Evolutionary conservation across 2,888 invertebrate genomes (phyloP).

Genomic region (Epirrita christyi): DNA sequence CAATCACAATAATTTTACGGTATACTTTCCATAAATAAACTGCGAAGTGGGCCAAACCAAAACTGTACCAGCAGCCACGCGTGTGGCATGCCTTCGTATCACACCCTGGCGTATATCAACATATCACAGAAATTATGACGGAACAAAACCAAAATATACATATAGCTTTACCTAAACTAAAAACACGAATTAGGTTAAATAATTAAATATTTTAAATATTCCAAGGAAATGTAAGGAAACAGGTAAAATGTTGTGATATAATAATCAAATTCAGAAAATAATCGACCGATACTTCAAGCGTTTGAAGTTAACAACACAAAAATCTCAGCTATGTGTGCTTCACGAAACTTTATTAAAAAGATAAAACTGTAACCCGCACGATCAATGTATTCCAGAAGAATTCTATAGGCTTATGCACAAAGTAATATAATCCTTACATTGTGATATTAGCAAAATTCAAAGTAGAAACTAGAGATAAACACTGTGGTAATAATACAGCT

Average conservation of each 20-base stretch:
- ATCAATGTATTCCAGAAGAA: no score
- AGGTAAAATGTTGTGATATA: no score
- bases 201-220: not conserved
- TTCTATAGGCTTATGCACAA: not conserved
- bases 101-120: constrained; percentile 10
- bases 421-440: constrained; percentile 23
- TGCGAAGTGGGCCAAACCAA: constrained; percentile 52
- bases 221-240: not conserved
- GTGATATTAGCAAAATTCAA: constrained; percentile 13
- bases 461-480: constrained; percentile 16
- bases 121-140: constrained; percentile 1
- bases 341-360: no score
- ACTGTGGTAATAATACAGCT: constrained; percentile 8
- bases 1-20: constrained; percentile 3
- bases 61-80: constrained; percentile 49
- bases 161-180: not conserved
- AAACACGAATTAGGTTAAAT: not conserved
- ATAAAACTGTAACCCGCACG: no score
- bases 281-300: no score
- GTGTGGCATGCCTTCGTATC: constrained; percentile 48
- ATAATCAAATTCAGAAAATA: not conserved
- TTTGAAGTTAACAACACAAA: no score
- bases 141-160: not conserved
- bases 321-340: no score
- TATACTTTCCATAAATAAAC: constrained; percentile 37